Evolutionary conservation across 2,888 invertebrate genomes (phyloP).

Genomic region (Notocelia uddmanniana): DNA sequence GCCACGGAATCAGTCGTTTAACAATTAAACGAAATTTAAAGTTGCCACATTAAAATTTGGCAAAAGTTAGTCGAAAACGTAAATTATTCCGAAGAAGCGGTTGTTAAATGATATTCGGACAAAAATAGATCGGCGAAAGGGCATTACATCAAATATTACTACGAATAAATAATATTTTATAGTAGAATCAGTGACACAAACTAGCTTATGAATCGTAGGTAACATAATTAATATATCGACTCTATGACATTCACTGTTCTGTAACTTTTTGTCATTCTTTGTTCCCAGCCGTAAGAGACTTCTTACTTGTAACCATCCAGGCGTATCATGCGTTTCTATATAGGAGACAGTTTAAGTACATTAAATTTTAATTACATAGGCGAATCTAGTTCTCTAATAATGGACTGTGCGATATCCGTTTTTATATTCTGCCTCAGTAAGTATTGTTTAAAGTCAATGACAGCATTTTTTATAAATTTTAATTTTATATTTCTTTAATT

Average conservation of each 20-base stretch:
- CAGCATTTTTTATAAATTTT: neutral
- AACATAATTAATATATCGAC: neutral
- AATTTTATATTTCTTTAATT: too few relatives aligned
- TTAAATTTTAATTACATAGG: slow-evolving; percentile 16
- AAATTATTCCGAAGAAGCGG: too few relatives aligned
- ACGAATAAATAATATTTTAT: too few relatives aligned
- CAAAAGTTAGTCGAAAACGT: too few relatives aligned
- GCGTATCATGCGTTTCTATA: slow-evolving; percentile 39
- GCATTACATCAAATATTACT: too few relatives aligned
- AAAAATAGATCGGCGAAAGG: too few relatives aligned
- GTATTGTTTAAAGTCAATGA: slow-evolving; percentile 6
- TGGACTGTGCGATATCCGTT: slow-evolving; percentile 27
- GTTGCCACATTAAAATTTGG: too few relatives aligned
- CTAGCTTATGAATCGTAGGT: too few relatives aligned
- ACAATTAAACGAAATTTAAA: too few relatives aligned
- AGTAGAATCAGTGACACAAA: too few relatives aligned
- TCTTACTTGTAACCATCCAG: slow-evolving; percentile 23
- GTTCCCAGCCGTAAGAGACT: slow-evolving; percentile 9
- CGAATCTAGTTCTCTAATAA: slow-evolving; percentile 17
- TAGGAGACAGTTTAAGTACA: slow-evolving; percentile 26
- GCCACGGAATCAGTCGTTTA: too few relatives aligned
- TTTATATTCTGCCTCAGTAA: slow-evolving; percentile 24
- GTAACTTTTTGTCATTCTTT: slow-evolving; percentile 6
- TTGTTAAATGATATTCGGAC: too few relatives aligned
- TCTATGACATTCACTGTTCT: slow-evolving; percentile 25